Conservation (phyloP, 2,113 vertebrate genomes). For the Alligator mississippiensis region DNA sequence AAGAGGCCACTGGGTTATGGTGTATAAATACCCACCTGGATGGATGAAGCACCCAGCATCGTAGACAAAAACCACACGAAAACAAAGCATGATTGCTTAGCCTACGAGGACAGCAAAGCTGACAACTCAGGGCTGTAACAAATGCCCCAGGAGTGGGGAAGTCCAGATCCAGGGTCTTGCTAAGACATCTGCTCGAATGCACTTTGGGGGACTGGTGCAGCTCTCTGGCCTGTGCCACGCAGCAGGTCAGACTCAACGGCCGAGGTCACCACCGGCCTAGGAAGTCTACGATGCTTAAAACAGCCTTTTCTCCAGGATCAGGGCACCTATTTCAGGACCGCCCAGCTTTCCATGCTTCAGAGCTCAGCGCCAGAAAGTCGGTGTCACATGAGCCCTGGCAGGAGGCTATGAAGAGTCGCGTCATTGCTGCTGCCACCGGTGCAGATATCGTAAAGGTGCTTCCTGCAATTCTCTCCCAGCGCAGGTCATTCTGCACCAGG, state of each 20-base stretch:
- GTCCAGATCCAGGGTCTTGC: neutral
- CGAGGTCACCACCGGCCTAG: neutral
- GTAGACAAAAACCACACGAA: neutral
- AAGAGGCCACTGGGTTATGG: neutral
- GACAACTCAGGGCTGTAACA: neutral
- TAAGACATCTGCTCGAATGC: neutral
- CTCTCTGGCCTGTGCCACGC: neutral
- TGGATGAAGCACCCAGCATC: neutral
- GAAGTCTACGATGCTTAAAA: neutral
- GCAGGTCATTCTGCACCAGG: neutral
- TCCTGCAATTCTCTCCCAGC: conserved; percentile 3
- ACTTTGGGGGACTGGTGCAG: neutral
- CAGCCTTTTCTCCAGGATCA: neutral
- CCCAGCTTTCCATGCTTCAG: neutral
- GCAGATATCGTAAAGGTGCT: neutral
- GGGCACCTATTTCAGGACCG: neutral
- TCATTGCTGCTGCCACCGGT: neutral
- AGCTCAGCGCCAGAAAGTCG: neutral
- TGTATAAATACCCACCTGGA: neutral
- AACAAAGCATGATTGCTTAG: neutral
- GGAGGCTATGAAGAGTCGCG: neutral
- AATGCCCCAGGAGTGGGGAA: neutral
- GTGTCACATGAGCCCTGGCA: neutral
- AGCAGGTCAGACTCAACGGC: neutral
- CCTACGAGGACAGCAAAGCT: neutral